phyloP scores from a whole-genome alignment of 2,888 invertebrate species.

The Plebejus melissa region DNA sequence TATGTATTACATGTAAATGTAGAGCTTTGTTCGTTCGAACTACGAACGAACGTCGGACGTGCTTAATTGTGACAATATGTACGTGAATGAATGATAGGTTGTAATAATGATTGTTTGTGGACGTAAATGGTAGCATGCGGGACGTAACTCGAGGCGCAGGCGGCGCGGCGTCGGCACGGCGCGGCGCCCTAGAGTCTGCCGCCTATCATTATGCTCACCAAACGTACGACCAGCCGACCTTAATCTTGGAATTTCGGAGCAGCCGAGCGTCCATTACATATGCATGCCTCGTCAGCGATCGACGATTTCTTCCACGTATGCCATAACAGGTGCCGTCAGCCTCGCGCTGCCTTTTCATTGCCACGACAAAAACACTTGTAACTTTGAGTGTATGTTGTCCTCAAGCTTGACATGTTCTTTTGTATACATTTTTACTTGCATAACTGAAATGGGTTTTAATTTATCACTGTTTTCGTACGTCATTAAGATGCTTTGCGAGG shows the following conservation, averaged over 20 bases:
- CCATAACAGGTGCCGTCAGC: constrained; percentile 1
- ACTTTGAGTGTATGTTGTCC: background rate
- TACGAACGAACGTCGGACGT: background rate
- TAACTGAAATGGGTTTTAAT: background rate
- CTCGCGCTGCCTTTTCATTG: constrained; percentile 18
- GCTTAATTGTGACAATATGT: background rate
- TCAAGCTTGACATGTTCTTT: background rate
- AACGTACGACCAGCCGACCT: constrained; percentile 43
- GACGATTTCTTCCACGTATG: constrained; percentile 14
- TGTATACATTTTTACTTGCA: background rate
- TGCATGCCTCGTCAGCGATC: constrained; percentile 26
- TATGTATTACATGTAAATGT: background rate
- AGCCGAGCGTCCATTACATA: constrained; percentile 30
- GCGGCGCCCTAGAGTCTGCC: constrained; percentile 74
- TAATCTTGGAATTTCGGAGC: constrained; percentile 38
- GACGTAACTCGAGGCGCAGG: constrained; percentile 47
- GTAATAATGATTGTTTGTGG: constrained; percentile 1
- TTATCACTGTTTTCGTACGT: background rate
- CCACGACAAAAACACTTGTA: constrained; percentile 20
- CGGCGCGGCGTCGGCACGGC: constrained; percentile 57
- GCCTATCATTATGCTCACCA: constrained; percentile 58
- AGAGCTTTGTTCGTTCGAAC: background rate
- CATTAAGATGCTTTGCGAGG: no score
- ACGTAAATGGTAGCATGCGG: constrained; percentile 45
- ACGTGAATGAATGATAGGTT: background rate